Base-by-base conservation (phyloP, 1,140 invertebrate species). In the Thaumetopoea pityocampa region DNA sequence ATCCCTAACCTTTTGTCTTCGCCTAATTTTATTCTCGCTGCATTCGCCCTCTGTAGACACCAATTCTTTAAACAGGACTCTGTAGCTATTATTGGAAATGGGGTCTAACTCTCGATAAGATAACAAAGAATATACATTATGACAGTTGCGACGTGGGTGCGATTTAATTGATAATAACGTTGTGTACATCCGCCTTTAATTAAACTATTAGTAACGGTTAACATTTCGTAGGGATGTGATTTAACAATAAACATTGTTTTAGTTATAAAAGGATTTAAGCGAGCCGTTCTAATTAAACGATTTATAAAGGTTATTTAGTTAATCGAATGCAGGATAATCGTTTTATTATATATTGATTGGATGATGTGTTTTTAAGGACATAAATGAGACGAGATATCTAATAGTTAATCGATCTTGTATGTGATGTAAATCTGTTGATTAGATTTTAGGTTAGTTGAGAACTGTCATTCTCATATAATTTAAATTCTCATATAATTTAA, bases 81-180 rank as follows among this genome's bases (percentile, higher is more conserved):
- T 58, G 47, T 41, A 26, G 36, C 48, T 65, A 59, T 67, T 63
- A 60, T 65, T 53, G 36, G 48, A 43, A 65, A 56, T 58, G 44
- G 51, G 60, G 47, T 60, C 49, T 56, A 64, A 60, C 52, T 15
- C 11, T 15, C 29, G 70, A 74, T 74, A 71, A 74, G 67, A 70
- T 68, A 65, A 49, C 10, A n/a, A n/a, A n/a, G n/a, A n/a, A n/a
- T n/a, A n/a, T 23, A 26, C 44, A 36, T 51, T 52, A 30, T 49
- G 44, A 53, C 44, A 26, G 16, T 29, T 34, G 12, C 16, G 15
- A 38, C 27, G 38, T 43, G 29, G 38, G 37, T 38, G 43, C 38
- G 36, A 55, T 23, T 55, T 50, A 45, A 56, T 47, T 51, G 44
- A 38, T 41, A 41, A 35, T 22, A 32, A 41, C 29, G 28, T n/a